Conservation (phyloP, 1,140 invertebrate genomes). For the Aporrectodea caliginosa region DNA sequence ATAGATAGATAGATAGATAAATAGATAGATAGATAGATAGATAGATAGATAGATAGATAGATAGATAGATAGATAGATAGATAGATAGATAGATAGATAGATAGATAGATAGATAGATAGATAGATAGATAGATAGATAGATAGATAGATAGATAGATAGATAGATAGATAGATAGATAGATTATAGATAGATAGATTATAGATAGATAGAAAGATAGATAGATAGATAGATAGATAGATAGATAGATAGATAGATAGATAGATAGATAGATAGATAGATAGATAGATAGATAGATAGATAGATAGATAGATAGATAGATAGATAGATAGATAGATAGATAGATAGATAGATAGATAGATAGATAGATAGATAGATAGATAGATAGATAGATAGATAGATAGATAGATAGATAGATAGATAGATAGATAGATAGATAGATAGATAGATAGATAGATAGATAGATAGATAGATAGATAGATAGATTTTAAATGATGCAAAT, state of each 20-base stretch:
- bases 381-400: constrained; percentile 3
- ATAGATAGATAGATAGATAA: too few relatives aligned
- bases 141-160: too few relatives aligned
- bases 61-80: too few relatives aligned
- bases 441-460: constrained; percentile 3
- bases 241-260: not conserved
- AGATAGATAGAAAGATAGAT: too few relatives aligned
- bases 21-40: too few relatives aligned
- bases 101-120: too few relatives aligned
- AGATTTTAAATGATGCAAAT: not conserved
- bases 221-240: not conserved
- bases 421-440: constrained; percentile 3
- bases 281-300: constrained; percentile 3
- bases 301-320: constrained; percentile 3
- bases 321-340: constrained; percentile 3
- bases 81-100: too few relatives aligned
- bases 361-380: constrained; percentile 3
- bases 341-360: constrained; percentile 3
- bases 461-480: constrained; percentile 3
- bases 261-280: constrained; percentile 3
- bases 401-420: constrained; percentile 3
- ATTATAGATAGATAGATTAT: too few relatives aligned
- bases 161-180: too few relatives aligned
- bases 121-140: too few relatives aligned
- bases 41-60: too few relatives aligned